Conservation (phyloP, 2,797 vertebrate genomes). For the Microchirus variegatus region DNA sequence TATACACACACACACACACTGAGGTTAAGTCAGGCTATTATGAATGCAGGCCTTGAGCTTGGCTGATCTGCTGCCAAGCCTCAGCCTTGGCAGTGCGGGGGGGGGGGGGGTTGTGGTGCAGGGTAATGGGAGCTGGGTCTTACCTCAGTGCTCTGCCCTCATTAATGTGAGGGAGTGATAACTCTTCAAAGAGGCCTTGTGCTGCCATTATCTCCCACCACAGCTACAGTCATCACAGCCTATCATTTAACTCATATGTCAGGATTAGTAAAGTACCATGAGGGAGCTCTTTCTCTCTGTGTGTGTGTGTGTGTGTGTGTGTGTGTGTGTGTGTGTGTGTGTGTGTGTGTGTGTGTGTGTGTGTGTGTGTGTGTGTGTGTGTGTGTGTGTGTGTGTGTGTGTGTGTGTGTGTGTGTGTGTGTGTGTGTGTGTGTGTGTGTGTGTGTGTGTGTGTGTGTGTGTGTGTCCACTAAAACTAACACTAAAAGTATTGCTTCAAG, state of each 20-base stretch:
- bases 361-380: too few relatives aligned
- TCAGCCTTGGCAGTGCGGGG: conserved; percentile 50
- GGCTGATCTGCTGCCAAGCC: conserved; percentile 69
- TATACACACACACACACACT: conserved; percentile 11
- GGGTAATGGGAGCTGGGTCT: conserved; percentile 57
- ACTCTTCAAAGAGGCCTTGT: conserved; percentile 66
- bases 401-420: too few relatives aligned
- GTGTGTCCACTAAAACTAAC: too few relatives aligned
- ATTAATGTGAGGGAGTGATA: conserved; percentile 75
- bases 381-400: too few relatives aligned
- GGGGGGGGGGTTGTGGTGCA: conserved; percentile 5
- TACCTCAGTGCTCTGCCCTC: conserved; percentile 69
- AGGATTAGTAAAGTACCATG: conserved; percentile 42
- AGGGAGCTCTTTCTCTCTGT: conserved; percentile 32
- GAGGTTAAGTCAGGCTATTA: conserved; percentile 65
- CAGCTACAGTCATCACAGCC: conserved; percentile 53
- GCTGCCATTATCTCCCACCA: conserved; percentile 61
- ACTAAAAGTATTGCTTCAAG: too few relatives aligned
- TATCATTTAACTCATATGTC: conserved; percentile 53
- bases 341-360: too few relatives aligned
- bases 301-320: conserved; percentile 22
- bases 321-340: conserved; percentile 19
- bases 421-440: too few relatives aligned
- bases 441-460: too few relatives aligned
- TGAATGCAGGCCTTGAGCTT: conserved; percentile 58